Evolutionary conservation across 2,888 invertebrate species (phyloP), one percentile per base, ranked within the genome.

Genomic region (Lordiphosa andalusiaca): DNA sequence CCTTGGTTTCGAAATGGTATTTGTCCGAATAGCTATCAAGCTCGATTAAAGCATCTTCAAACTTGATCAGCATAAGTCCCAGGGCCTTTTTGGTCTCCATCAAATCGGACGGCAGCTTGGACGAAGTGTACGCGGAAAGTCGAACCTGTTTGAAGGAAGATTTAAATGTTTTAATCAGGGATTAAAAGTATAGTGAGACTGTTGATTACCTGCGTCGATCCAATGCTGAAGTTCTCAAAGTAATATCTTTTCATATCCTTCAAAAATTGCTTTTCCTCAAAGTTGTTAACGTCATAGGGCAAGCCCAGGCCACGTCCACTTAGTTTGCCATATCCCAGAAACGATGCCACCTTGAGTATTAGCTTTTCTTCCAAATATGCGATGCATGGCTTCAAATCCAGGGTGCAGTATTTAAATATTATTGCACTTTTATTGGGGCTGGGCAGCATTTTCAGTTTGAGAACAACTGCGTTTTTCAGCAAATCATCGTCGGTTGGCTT

Each of bases 41-140:
- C 86, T 97, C 96, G 10, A 99, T 96, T 39, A 95, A 93, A 10
- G 98, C 99, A 89, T 99, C 98, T 90, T 99, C 99, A 90, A 99
- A 99, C 87, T 95, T 95, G 73, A 99, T 95, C 56, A 99, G 91
- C 40, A 96, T 96, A 40, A 98, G 91, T 1, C 96, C 96, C 52
- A 97, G 91, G 66, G 94, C 93, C 62, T 95, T 93, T 91, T 98
- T 98, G 53, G 98, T 93, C 65, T 91, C 91, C 63, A 93, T 92
- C 65, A 99, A 91, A 80, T 95, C 93, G 0, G 92, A 89, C 0
- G 94, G 92, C 58, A 99, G 90, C 89, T 97, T 96, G 70, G 93
- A 93, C 0, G 96, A 93, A 21, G 98, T 99, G 68, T 95, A 92
- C 87, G 98, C 96, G 86, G 97, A 97, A 60, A 99, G 91, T 1